Evolutionary conservation across 2,888 invertebrate genomes (phyloP).

Genomic region (Epinotia brunnichana): DNA sequence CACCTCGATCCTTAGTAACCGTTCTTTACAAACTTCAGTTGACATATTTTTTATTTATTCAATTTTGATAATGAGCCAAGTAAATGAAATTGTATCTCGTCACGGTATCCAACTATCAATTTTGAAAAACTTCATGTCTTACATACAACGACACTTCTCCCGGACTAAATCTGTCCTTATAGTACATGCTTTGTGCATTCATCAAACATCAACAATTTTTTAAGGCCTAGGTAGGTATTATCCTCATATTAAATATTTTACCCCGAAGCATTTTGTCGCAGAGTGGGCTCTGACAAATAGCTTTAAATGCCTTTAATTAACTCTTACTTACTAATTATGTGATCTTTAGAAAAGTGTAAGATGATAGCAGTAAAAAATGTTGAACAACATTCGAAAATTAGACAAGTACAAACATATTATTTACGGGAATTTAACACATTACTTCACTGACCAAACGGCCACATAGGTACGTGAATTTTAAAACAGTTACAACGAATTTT

Average conservation of each 20-base stretch:
- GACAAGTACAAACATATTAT: background rate
- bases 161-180: conserved; percentile 31
- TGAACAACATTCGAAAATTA: conserved; percentile 6
- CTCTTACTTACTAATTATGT: conserved; percentile 25
- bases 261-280: conserved; percentile 52
- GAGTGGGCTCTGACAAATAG: conserved; percentile 40
- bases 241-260: conserved; percentile 54
- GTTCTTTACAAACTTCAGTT: conserved; percentile 13
- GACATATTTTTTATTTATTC: background rate
- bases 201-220: conserved; percentile 71
- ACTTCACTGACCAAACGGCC: background rate
- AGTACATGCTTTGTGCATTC: conserved; percentile 53
- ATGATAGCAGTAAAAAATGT: conserved; percentile 22
- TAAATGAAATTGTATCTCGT: conserved; percentile 9
- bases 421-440: background rate
- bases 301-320: conserved; percentile 26
- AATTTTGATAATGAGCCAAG: conserved; percentile 1
- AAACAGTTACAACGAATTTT: background rate
- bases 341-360: conserved; percentile 34
- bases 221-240: conserved; percentile 64
- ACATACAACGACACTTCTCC: conserved; percentile 33
- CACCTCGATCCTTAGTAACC: conserved; percentile 32
- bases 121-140: conserved; percentile 29
- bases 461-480: background rate
- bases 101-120: conserved; percentile 11